A percentile compares a stretch with the other conserved stretches of the same genome.
Conservation (phyloP, 2,113 vertebrate species). For the Tor tambroides region DNA sequence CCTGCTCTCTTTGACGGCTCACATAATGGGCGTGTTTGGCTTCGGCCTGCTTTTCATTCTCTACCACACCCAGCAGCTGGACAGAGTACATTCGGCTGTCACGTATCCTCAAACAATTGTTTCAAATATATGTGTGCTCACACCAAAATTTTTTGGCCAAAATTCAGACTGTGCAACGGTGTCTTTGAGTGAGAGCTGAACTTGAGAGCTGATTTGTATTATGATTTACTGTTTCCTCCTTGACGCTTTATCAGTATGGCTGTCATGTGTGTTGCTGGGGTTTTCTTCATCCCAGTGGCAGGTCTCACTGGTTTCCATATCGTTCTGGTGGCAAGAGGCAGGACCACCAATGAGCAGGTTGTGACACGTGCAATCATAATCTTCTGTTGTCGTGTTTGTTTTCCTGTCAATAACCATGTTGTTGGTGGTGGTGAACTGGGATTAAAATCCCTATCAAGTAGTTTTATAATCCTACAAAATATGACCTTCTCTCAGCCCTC, state of each 20-base stretch:
- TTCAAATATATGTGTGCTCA: not conserved
- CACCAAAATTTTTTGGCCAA: not conserved
- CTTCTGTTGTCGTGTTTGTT: slow-evolving; percentile 30
- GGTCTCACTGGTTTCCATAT: slow-evolving; percentile 96
- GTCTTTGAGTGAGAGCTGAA: not conserved
- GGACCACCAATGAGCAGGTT: slow-evolving; percentile 97
- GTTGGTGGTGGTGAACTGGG: slow-evolving; percentile 4
- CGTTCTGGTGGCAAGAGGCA: slow-evolving; percentile 93
- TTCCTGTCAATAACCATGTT: slow-evolving; percentile 22
- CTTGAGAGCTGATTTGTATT: not conserved
- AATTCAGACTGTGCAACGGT: not conserved
- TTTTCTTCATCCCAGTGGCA: slow-evolving; percentile 96
- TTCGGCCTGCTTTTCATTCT: slow-evolving; percentile 94
- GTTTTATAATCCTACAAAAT: slow-evolving; percentile 45
- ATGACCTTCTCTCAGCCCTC: slow-evolving; percentile 14
- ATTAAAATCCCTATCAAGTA: slow-evolving; percentile 35
- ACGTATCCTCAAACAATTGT: slow-evolving; percentile 87
- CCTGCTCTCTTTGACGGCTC: slow-evolving; percentile 91
- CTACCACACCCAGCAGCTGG: slow-evolving; percentile 87
- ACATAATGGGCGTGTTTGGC: slow-evolving; percentile 95
- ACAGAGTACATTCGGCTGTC: slow-evolving; percentile 86
- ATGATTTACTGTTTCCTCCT: slow-evolving; percentile 56
- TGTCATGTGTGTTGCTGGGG: slow-evolving; percentile 94
- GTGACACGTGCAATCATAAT: slow-evolving; percentile 12
- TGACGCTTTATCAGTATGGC: slow-evolving; percentile 82